Base-by-base conservation (phyloP, 1,140 invertebrate species). In the Drosophila tsacasi region DNA sequence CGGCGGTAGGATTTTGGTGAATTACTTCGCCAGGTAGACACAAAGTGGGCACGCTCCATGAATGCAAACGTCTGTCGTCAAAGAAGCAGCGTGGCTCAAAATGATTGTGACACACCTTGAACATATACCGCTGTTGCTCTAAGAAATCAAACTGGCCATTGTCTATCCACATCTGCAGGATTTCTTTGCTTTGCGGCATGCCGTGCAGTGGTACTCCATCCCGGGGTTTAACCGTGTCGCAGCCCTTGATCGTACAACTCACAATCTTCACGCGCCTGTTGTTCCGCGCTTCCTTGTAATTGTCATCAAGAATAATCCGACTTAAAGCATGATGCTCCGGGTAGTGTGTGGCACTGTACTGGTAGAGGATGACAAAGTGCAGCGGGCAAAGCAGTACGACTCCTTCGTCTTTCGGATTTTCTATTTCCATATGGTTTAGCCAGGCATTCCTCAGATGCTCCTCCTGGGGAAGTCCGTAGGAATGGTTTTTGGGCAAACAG, bases 31-130 rank as follows among this genome's bases (percentile, higher is more conserved):
- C 73, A 5, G 83, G 83, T 9, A 91, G 37, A 15, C 67, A 58
- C 25, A 91, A 30, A 7, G 86, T 91, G 0, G 86, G 86, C 35
- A 91, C 66, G n/a, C 83, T 80, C 87, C 87, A 91, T 1, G 73
- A 39, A 8, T 65, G 63, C 25, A 91, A 25, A 1, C 77, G 67
- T 0, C 68, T 66, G 12, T 61, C 69, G 15, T 79, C 75, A 13
- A 63, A 58, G 8, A 64, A 49, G 30, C 85, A 89, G 3, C 17
- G 30, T 7, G 79, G 6, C 61, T 92, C 90, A 49, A 92, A 92
- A 60, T 92, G 90, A 17, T 60, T 69, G 55, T 64, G 65, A 32
- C 91, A 92, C 19, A 92, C 68, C 42, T 75, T 81, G 9, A 75
- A 68, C 71, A 81, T 71, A 47, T 91, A 83, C 15, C 76, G 77